These are phyloP conservation scores for Camponotus vicinus DNA, from an alignment of 1,140 invertebrate species.

Conservation along the genomic window DNA sequence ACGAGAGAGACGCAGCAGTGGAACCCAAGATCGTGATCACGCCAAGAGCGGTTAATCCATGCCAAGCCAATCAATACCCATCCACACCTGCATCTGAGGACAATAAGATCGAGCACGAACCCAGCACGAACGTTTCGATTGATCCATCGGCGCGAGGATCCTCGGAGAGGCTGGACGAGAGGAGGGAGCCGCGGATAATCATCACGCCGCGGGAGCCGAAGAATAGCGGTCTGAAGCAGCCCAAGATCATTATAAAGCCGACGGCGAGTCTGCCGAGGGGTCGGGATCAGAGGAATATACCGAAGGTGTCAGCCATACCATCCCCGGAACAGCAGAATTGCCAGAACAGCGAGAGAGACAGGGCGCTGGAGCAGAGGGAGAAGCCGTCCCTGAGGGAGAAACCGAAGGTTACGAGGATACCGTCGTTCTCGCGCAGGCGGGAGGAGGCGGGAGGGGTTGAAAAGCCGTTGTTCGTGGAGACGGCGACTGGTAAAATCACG, in stretches of 20 bases:
- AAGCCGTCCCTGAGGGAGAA: constrained; percentile 77
- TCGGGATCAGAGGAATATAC: constrained; percentile 81
- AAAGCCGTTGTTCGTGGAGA: constrained; percentile 73
- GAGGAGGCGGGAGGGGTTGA: constrained; percentile 70
- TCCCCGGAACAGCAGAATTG: constrained; percentile 76
- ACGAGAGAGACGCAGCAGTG: constrained; percentile 2
- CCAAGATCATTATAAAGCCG: constrained; percentile 86
- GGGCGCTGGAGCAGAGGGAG: constrained; percentile 61
- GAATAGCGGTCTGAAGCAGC: constrained; percentile 77
- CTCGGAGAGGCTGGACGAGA: constrained; percentile 18
- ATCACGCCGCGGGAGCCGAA: constrained; percentile 68
- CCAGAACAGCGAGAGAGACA: constrained; percentile 72
- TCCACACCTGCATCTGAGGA: constrained; percentile 5
- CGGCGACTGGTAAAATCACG: constrained; percentile 65
- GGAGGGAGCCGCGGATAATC: constrained; percentile 75
- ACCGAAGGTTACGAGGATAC: constrained; percentile 79
- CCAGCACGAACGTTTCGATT: neutral
- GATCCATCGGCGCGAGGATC: constrained; percentile 9
- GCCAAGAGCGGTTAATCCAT: constrained; percentile 71
- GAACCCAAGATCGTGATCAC: constrained; percentile 77
- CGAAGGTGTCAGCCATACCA: constrained; percentile 83
- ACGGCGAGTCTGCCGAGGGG: constrained; percentile 79
- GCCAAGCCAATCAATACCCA: constrained; percentile 65
- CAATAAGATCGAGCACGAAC: constrained; percentile 51
- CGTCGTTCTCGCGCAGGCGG: constrained; percentile 75